Evolutionary conservation across 2,888 invertebrate genomes (phyloP).

Genomic region (Drosophila neonasuta): DNA sequence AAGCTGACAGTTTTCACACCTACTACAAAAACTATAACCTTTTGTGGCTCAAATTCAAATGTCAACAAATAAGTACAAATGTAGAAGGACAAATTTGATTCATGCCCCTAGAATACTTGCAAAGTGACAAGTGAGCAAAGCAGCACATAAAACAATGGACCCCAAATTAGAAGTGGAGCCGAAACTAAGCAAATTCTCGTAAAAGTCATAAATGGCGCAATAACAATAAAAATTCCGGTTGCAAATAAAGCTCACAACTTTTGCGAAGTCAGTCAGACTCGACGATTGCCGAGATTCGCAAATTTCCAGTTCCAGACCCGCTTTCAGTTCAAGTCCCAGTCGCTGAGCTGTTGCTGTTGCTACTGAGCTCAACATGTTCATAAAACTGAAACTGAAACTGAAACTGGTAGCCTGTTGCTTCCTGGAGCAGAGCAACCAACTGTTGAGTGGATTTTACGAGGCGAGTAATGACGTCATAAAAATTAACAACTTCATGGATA

Average conservation of each 20-base stretch:
- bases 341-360: conserved; percentile 7
- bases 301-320: conserved; percentile 26
- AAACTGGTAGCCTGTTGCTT: conserved; percentile 64
- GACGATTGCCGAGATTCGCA: conserved; percentile 52
- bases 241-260: conserved; percentile 70
- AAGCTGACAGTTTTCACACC: conserved; percentile 6
- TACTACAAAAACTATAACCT: conserved; percentile 17
- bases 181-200: conserved; percentile 54
- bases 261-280: conserved; percentile 38
- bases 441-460: conserved; percentile 81
- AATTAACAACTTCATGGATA: conserved; percentile 79
- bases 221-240: conserved; percentile 78
- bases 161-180: conserved; percentile 55
- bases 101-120: conserved; percentile 13
- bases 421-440: conserved; percentile 67
- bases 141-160: conserved; percentile 47
- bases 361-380: conserved; percentile 59
- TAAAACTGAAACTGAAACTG: conserved; percentile 45
- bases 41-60: conserved; percentile 15
- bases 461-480: conserved; percentile 81
- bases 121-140: conserved; percentile 27
- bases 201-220: conserved; percentile 73
- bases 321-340: conserved; percentile 19
- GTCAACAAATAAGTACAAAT: conserved; percentile 14
- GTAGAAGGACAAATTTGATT: conserved; percentile 31